phyloP scores from a whole-genome alignment of 2,797 vertebrate genomes.

The Squalus acanthias region DNA sequence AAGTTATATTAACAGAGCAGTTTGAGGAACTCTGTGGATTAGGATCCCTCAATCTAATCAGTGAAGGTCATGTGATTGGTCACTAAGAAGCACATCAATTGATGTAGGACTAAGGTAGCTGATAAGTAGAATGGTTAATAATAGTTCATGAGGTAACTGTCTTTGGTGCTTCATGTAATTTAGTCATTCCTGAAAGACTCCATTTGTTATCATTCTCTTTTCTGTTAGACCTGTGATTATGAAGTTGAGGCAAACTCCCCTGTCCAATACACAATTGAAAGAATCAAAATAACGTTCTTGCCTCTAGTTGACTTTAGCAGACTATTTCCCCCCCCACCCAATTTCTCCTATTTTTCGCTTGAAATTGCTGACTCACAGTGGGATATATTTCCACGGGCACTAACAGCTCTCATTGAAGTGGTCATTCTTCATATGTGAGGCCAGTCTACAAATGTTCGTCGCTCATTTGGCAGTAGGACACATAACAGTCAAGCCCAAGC shows the following conservation, averaged over 20 bases:
- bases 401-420: not conserved
- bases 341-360: not conserved
- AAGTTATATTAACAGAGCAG: slow-evolving; percentile 22
- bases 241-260: not conserved
- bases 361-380: not conserved
- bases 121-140: slow-evolving; percentile 24
- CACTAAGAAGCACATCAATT: not conserved
- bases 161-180: not conserved
- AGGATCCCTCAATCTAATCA: slow-evolving; percentile 7
- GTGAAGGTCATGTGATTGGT: not conserved
- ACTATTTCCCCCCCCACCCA: too few species aligned
- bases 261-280: not conserved
- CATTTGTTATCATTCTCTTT: not conserved
- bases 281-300: not conserved
- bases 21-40: slow-evolving; percentile 2
- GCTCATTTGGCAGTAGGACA: not conserved
- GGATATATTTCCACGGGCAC: not conserved
- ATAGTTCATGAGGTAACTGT: not conserved
- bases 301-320: not conserved
- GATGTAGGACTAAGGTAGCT: not conserved
- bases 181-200: not conserved
- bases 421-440: too few species aligned
- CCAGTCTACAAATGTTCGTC: not conserved
- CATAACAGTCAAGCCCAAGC: not conserved
- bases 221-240: not conserved